These are phyloP conservation scores for Cavia aperea DNA, from an alignment of 2,113 vertebrate species.

Conservation along the genomic window DNA sequence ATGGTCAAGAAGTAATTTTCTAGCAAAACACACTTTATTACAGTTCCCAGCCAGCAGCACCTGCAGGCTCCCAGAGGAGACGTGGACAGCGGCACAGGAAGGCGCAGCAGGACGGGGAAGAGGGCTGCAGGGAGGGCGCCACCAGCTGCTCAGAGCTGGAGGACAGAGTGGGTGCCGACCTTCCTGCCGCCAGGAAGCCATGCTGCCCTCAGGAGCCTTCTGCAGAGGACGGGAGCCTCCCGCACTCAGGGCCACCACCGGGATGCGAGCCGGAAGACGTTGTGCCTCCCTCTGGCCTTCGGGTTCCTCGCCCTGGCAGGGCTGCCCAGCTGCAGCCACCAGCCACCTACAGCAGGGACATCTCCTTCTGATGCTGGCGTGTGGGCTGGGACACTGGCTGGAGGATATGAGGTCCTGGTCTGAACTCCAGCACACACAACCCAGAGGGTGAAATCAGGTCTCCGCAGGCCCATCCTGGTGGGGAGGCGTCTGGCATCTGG, in stretches of 20 bases:
- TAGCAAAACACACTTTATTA: neutral
- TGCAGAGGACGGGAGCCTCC: neutral
- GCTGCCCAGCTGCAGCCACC: accelerated
- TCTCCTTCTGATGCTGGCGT: neutral
- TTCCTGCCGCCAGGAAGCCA: accelerated
- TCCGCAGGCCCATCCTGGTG: neutral
- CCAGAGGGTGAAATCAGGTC: neutral
- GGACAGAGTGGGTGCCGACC: neutral
- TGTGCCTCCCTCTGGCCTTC: neutral
- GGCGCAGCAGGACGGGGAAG: neutral
- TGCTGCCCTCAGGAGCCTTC: neutral
- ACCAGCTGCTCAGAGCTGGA: neutral
- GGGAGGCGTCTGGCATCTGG: neutral
- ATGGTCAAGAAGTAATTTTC: neutral
- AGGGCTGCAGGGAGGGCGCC: neutral
- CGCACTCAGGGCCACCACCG: neutral
- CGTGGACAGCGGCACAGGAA: neutral
- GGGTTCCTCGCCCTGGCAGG: neutral
- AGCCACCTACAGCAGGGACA: neutral
- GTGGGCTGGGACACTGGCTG: neutral
- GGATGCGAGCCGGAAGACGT: neutral
- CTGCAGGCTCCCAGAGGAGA: neutral
- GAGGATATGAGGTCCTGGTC: neutral
- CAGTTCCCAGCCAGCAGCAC: neutral
- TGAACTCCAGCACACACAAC: neutral